Percentiles rank a stretch among this genome's conserved stretches.
These are phyloP conservation scores for Plotosus lineatus DNA, from an alignment of 2,113 vertebrate genomes.

Conservation along the genomic window DNA sequence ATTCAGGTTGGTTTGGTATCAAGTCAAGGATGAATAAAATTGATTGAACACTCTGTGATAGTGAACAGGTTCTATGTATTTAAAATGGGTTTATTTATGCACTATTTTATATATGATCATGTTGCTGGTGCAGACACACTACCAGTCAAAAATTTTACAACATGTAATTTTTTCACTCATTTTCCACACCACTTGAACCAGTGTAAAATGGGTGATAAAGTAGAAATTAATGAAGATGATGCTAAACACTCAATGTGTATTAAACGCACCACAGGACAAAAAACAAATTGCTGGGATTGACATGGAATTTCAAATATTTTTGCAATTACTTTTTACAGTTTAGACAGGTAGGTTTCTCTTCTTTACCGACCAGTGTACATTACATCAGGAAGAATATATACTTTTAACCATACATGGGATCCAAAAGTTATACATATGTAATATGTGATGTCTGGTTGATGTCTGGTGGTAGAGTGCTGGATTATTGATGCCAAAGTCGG, in stretches of 20 bases:
- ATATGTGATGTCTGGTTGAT: too few species aligned
- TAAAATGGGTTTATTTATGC: neutral
- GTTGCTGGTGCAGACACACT: neutral
- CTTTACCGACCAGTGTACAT: neutral
- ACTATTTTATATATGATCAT: neutral
- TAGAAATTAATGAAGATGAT: neutral
- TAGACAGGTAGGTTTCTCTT: neutral
- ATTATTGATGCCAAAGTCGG: too few species aligned
- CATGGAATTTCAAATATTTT: neutral
- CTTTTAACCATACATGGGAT: too few species aligned
- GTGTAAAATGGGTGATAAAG: slow-evolving; percentile 21
- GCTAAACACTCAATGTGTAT: neutral
- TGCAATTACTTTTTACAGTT: neutral
- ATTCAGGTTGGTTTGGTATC: neutral
- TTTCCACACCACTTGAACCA: neutral
- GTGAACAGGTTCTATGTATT: neutral
- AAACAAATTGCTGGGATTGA: neutral
- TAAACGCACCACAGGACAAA: neutral
- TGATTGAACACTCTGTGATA: neutral
- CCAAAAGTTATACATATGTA: too few species aligned
- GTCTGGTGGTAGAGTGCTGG: too few species aligned
- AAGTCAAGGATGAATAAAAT: neutral
- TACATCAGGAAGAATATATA: neutral
- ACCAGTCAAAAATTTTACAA: too few species aligned
- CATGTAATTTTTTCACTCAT: too few species aligned